Percentiles rank a stretch among this genome's conserved stretches.
These are phyloP conservation scores for Apis dorsata DNA, from an alignment of 1,140 invertebrate species.

Conservation along the genomic window DNA sequence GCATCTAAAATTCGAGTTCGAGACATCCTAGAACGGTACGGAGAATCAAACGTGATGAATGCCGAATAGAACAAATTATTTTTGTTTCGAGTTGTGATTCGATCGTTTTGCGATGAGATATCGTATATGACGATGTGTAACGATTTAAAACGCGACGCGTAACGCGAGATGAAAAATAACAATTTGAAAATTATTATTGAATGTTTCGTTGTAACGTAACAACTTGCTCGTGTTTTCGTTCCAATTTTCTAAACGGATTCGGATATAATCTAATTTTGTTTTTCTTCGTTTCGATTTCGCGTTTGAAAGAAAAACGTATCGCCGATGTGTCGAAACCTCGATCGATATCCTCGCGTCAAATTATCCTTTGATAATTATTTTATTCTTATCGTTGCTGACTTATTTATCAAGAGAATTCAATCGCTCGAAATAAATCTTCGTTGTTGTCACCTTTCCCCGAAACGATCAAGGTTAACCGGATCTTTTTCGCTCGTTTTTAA, in stretches of 20 bases:
- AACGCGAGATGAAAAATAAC: too few species aligned
- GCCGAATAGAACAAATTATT: not conserved
- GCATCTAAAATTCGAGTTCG: not conserved
- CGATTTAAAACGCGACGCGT: not conserved
- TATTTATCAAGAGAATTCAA: conserved; percentile 18
- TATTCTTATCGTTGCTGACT: not conserved
- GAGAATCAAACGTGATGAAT: not conserved
- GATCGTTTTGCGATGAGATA: not conserved
- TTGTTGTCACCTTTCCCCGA: conserved; percentile 9
- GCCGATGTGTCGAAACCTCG: too few species aligned
- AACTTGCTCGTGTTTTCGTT: too few species aligned
- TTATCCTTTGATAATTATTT: too few species aligned
- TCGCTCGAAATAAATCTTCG: not conserved
- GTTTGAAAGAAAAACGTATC: too few species aligned
- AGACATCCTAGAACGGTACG: not conserved
- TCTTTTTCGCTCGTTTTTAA: not conserved
- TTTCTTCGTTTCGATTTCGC: too few species aligned
- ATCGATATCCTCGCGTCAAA: not conserved
- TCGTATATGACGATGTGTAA: too few species aligned
- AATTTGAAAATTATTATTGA: not conserved
- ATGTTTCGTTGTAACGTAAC: too few species aligned
- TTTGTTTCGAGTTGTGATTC: not conserved
- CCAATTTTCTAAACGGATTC: too few species aligned
- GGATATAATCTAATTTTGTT: too few species aligned
- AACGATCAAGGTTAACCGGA: conserved; percentile 17